Percentiles rank a stretch among this genome's conserved stretches.
These are phyloP conservation scores for Hemicordylus capensis DNA, from an alignment of 2,113 vertebrate species.

Conservation along the genomic window DNA sequence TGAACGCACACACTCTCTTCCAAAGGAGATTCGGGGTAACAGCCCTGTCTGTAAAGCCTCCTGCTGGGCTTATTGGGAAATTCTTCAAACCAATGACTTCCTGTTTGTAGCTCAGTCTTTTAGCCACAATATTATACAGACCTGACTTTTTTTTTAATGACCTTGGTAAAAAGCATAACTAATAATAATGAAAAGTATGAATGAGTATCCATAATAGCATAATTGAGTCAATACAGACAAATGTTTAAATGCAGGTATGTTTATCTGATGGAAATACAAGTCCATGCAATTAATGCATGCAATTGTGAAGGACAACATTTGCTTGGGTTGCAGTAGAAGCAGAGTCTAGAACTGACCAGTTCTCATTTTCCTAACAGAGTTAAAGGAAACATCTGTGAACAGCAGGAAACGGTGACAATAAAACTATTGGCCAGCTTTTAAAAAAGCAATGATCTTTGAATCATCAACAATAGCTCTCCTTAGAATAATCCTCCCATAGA, in stretches of 20 bases:
- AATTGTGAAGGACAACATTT: not conserved
- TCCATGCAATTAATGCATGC: not conserved
- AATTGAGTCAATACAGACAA: not conserved
- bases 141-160: too few species aligned
- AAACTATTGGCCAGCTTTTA: conserved; percentile 28
- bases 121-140: too few species aligned
- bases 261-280: not conserved
- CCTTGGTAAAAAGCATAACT: not conserved
- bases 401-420: not conserved
- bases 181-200: not conserved
- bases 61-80: too few species aligned
- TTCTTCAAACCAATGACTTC: too few species aligned
- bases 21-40: too few species aligned
- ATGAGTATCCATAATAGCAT: not conserved
- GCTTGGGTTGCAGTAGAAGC: conserved; percentile 5
- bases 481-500: not conserved
- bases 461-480: not conserved
- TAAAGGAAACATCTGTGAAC: conserved; percentile 44
- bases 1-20: too few species aligned
- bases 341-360: not conserved
- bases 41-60: too few species aligned
- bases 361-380: conserved; percentile 3
- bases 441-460: conserved; percentile 36
- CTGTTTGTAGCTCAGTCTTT: too few species aligned
- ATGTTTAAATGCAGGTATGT: not conserved